Base-by-base conservation (phyloP, 1,140 invertebrate genomes). In the Epicauta chinensis region DNA sequence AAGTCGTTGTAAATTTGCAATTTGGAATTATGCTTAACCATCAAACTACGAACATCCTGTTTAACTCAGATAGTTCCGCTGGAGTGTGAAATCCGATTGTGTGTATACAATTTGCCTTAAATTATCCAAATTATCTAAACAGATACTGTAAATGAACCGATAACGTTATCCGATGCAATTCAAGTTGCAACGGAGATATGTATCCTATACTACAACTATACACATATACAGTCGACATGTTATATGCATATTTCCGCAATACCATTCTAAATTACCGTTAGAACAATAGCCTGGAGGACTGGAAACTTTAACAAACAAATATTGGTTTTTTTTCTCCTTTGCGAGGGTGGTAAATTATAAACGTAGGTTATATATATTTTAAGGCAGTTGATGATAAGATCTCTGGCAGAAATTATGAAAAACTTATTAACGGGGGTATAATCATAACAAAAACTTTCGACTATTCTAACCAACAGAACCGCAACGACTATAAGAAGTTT, bases 1-100 rank as follows among this genome's bases (percentile, higher is more conserved):
- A 7, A 23, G 23, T 0, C 4, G 4, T 23, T 23, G 23, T 23
- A 23, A 23, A 23, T 23, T 23, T 23, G 23, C 23, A 23, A 23
- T 23, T 23, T 23, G 23, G 23, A 23, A 23, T 23, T 23, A 23
- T 23, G 4, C 23, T 23, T 23, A 23, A 23, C 23, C 23, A 7
- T 23, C 23, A 23, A 5, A 23, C 23, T 5, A 23, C 23, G 1
- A 23, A 23, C 23, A 23, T 23, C 23, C 23, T 23, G 23, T 23
- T 23, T 23, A 48, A 16, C 45, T 48, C 42, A 56, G 54, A 56
- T 56, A 56, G 17, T 44, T 36, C 47, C 48, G 23, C 50, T 46
- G 40, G 51, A 48, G 44, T 57, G 51, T 57, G 55, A 57, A 57
- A 57, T 53, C 44, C 55, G 55, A 57, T 57, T 57, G 55, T 57